These are phyloP conservation scores for Lacerta viridis DNA, from an alignment of 2,797 vertebrate genomes.

Conservation along the genomic window DNA sequence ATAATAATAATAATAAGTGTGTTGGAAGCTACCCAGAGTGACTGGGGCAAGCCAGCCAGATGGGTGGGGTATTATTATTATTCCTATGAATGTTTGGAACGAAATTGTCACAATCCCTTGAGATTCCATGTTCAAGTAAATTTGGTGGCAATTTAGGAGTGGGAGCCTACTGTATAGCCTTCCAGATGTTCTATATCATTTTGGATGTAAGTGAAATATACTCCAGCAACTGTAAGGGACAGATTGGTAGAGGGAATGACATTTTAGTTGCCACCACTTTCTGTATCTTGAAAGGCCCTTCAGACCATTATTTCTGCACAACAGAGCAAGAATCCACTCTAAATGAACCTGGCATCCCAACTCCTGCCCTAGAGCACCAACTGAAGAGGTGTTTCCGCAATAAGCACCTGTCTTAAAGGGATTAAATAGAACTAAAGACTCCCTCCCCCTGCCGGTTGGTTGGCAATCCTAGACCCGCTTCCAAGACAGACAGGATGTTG, in stretches of 20 bases:
- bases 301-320: not conserved
- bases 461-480: not conserved
- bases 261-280: not conserved
- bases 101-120: not conserved
- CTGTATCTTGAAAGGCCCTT: not conserved
- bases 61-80: too few relatives aligned
- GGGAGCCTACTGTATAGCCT: not conserved
- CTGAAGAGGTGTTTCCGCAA: slow-evolving; percentile 26
- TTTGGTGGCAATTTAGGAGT: not conserved
- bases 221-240: not conserved
- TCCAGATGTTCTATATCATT: too few relatives aligned
- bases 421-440: slow-evolving; percentile 13
- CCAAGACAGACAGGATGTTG: not conserved
- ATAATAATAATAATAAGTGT: too few relatives aligned
- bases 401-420: slow-evolving; percentile 10
- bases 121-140: not conserved
- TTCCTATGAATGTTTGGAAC: not conserved
- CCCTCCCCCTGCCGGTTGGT: not conserved
- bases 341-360: not conserved
- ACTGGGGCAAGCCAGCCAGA: too few relatives aligned
- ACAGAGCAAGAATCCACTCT: not conserved
- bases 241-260: not conserved
- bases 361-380: not conserved
- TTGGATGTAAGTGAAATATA: not conserved
- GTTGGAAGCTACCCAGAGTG: too few relatives aligned